Conservation (phyloP, 2,888 invertebrate genomes). For the Ichneumon xanthorius region DNA sequence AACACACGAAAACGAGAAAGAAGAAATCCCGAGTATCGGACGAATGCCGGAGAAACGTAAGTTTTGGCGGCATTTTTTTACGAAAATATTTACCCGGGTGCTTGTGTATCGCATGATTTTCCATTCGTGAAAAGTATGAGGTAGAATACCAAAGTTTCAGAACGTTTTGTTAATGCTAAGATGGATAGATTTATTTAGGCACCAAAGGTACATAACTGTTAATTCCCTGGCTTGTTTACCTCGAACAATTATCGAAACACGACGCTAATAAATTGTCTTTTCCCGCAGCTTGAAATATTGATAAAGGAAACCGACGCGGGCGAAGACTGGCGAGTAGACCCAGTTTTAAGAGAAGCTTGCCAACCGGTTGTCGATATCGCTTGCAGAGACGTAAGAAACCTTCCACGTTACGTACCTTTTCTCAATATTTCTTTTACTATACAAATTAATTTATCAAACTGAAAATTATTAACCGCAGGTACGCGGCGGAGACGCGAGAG, state of each 20-base stretch:
- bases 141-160: not conserved
- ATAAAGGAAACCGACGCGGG: slow-evolving; percentile 96
- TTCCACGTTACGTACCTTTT: not conserved
- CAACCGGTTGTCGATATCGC: slow-evolving; percentile 92
- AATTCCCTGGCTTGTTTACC: no score
- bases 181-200: not conserved
- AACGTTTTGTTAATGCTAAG: not conserved
- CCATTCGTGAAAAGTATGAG: not conserved
- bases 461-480: slow-evolving; percentile 84
- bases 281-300: slow-evolving; percentile 89
- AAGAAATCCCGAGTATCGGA: slow-evolving; percentile 89
- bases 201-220: not conserved
- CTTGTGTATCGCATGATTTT: not conserved
- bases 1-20: slow-evolving; percentile 90
- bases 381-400: slow-evolving; percentile 87
- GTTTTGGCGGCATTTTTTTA: slow-evolving; percentile 70
- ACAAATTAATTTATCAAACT: not conserved
- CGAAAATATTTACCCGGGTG: not conserved
- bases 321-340: slow-evolving; percentile 98
- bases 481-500: slow-evolving; percentile 91
- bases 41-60: slow-evolving; percentile 91
- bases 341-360: slow-evolving; percentile 94
- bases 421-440: not conserved
- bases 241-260: not conserved
- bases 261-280: not conserved